Evolutionary conservation across 1,140 invertebrate genomes (phyloP).

Genomic region (Dreissena rostriformis): DNA sequence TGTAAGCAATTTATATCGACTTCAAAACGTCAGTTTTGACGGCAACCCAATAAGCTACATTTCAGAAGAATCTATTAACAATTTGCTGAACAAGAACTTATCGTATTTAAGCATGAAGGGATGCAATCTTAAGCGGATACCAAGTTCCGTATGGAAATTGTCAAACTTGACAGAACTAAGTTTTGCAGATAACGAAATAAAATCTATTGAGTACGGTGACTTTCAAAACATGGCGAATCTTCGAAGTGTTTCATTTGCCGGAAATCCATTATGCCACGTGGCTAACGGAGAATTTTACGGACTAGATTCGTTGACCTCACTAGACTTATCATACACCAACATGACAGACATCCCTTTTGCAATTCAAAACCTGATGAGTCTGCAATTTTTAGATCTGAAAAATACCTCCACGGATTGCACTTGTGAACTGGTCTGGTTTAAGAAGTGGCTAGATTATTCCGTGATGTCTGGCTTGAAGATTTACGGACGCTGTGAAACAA

Average conservation of each 20-base stretch:
- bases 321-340: conserved; percentile 28
- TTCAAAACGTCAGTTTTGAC: conserved; percentile 19
- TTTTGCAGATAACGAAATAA: conserved; percentile 37
- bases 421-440: conserved; percentile 46
- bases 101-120: conserved; percentile 16
- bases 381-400: background rate
- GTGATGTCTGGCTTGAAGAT: conserved; percentile 1
- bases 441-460: background rate
- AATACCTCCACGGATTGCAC: conserved; percentile 40
- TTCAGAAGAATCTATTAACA: conserved; percentile 43
- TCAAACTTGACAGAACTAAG: conserved; percentile 15
- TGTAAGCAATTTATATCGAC: conserved; percentile 3
- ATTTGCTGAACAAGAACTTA: conserved; percentile 26
- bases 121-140: conserved; percentile 42
- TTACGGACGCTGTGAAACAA: conserved; percentile 40
- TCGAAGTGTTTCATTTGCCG: background rate
- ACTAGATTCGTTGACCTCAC: conserved; percentile 19
- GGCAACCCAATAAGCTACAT: conserved; percentile 45
- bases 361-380: conserved; percentile 17
- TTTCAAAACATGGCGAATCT: conserved; percentile 25
- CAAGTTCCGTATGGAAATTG: conserved; percentile 36
- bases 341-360: conserved; percentile 36
- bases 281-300: conserved; percentile 32
- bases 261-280: conserved; percentile 40
- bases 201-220: conserved; percentile 47